phyloP scores from a whole-genome alignment of 2,113 vertebrate genomes.

The Paracanthobrama guichenoti region DNA sequence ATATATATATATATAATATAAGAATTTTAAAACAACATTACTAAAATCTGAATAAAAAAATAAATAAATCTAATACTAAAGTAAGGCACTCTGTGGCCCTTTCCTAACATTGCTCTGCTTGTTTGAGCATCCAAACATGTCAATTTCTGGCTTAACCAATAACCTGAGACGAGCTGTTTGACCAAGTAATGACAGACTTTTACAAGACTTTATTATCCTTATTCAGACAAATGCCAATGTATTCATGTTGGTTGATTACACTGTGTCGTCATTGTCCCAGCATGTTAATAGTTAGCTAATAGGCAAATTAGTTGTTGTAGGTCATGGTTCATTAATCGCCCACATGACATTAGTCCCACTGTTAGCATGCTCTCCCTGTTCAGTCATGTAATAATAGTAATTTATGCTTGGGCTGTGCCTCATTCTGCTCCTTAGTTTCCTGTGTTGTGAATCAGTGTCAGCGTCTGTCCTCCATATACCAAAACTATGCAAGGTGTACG shows the following conservation, averaged over 20 bases:
- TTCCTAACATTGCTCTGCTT: too few species aligned
- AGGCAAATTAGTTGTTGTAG: conserved; percentile 39
- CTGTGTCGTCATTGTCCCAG: not conserved
- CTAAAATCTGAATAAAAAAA: not conserved
- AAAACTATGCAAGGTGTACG: too few species aligned
- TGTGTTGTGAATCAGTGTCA: not conserved
- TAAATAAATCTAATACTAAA: not conserved
- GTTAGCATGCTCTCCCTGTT: conserved; percentile 10
- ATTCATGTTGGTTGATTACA: not conserved
- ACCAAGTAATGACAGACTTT: not conserved
- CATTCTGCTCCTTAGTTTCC: conserved; percentile 11
- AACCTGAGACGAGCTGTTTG: not conserved
- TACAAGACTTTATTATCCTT: not conserved
- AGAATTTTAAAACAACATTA: conserved; percentile 1
- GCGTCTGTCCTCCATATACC: too few species aligned
- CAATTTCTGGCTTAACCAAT: not conserved
- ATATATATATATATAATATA: too few species aligned
- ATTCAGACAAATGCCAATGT: not conserved
- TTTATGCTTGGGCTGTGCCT: conserved; percentile 13
- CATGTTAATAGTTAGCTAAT: conserved; percentile 33
- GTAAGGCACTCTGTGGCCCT: not conserved
- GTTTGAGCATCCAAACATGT: not conserved
- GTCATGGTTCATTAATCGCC: conserved; percentile 33
- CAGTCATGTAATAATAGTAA: conserved; percentile 25
- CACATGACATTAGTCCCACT: conserved; percentile 20